Percentiles rank a stretch among this genome's conserved stretches.
phyloP scores from a whole-genome alignment of 1,140 invertebrate genomes.

The Drosophila oshimai region DNA sequence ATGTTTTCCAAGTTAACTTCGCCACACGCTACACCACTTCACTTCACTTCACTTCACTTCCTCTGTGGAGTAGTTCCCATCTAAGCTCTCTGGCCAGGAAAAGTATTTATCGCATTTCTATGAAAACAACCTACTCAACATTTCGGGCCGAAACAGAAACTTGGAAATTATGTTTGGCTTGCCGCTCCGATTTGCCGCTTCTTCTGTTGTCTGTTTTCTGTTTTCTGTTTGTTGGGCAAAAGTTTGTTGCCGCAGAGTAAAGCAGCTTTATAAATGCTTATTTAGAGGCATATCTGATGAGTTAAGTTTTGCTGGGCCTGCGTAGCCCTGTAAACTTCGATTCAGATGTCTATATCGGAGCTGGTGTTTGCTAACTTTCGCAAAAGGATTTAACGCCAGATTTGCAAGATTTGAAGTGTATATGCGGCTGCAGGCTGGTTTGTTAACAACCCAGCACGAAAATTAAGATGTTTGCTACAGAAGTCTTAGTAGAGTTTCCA shows the following conservation, averaged over 20 bases:
- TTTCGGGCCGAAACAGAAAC: conserved; percentile 69
- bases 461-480: not conserved
- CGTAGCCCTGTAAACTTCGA: conserved; percentile 50
- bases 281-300: conserved; percentile 77
- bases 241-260: conserved; percentile 55
- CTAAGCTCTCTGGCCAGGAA: conserved; percentile 15
- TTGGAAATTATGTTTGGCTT: conserved; percentile 76
- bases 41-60: too few relatives aligned
- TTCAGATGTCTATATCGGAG: conserved; percentile 39
- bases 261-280: conserved; percentile 77
- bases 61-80: conserved; percentile 8
- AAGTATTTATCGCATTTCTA: conserved; percentile 78
- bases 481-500: not conserved
- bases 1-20: conserved; percentile 77
- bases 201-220: conserved; percentile 19
- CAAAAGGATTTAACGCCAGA: conserved; percentile 43
- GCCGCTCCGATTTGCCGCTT: conserved; percentile 48
- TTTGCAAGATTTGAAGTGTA: conserved; percentile 15
- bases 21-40: conserved; percentile 8
- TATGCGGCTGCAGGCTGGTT: conserved; percentile 8
- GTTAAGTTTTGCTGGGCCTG: conserved; percentile 56
- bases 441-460: not conserved
- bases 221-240: conserved; percentile 29
- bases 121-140: conserved; percentile 78
- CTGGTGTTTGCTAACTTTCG: conserved; percentile 23